A percentile compares a stretch with the other conserved stretches of the same genome.
These are phyloP conservation scores for Myathropa florea DNA, from an alignment of 2,888 invertebrate species.

Conservation along the genomic window DNA sequence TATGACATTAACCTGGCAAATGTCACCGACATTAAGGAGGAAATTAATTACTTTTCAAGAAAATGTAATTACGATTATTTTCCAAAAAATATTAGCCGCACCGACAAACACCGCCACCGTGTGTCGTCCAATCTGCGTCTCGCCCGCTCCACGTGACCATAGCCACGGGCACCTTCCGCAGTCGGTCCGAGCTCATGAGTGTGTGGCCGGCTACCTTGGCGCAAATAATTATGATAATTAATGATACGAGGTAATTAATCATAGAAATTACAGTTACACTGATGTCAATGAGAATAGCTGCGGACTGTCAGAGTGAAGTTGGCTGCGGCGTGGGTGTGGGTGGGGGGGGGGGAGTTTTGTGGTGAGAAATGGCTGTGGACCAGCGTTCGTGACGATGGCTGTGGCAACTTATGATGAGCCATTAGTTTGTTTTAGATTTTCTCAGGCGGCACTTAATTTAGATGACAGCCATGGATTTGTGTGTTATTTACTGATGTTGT, in stretches of 20 bases:
- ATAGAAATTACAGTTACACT: conserved; percentile 60
- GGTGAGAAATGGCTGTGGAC: conserved; percentile 30
- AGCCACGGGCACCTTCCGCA: conserved; percentile 7
- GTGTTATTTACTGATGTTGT: not conserved
- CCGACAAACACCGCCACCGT: not conserved
- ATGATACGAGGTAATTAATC: conserved; percentile 65
- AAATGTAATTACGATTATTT: conserved; percentile 70
- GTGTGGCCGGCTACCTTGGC: conserved; percentile 17
- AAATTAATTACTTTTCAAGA: conserved; percentile 67
- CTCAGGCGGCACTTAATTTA: not conserved
- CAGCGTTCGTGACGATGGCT: conserved; percentile 16
- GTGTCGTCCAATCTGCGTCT: not conserved
- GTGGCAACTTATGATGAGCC: conserved; percentile 37
- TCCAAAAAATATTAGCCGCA: conserved; percentile 62
- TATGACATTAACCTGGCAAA: conserved; percentile 69
- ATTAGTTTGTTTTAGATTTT: conserved; percentile 5
- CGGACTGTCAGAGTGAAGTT: conserved; percentile 26
- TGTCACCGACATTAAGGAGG: conserved; percentile 66
- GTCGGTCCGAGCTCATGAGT: not conserved
- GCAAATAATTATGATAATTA: conserved; percentile 68
- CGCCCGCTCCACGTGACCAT: not conserved
- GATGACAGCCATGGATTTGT: not conserved
- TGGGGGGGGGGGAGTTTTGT: conserved; percentile 2
- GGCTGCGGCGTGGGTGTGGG: conserved; percentile 3
- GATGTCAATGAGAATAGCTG: conserved; percentile 47